Evolutionary conservation across 2,888 invertebrate species (phyloP).

Genomic region (Melipona beecheii): DNA sequence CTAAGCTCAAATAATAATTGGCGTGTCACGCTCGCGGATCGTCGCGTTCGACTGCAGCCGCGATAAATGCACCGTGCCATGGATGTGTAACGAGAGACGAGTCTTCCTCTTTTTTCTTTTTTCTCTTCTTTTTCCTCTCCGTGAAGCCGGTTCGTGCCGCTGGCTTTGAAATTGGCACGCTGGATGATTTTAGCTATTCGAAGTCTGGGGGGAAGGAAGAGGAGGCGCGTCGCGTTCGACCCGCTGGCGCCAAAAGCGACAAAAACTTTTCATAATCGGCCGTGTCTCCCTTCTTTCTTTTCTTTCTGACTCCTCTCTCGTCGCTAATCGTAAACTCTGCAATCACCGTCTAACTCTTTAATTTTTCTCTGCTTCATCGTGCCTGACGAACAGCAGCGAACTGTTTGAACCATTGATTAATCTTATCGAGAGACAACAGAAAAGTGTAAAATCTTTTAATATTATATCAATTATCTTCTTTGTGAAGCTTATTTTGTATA

Average conservation of each 20-base stretch:
- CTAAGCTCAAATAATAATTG: not conserved
- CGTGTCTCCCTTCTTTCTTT: constrained; percentile 63
- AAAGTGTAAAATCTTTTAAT: no score
- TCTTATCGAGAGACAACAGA: no score
- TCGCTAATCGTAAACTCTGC: not conserved
- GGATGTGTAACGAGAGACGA: constrained; percentile 60
- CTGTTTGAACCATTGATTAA: no score
- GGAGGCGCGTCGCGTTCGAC: constrained; percentile 59
- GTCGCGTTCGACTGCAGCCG: constrained; percentile 35
- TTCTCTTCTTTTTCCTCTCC: constrained; percentile 1
- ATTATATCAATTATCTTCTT: not conserved
- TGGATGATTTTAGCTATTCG: constrained; percentile 69
- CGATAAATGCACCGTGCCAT: constrained; percentile 56
- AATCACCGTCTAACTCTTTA: constrained; percentile 2
- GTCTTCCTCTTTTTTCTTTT: constrained; percentile 20
- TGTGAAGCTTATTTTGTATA: not conserved
- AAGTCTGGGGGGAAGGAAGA: constrained; percentile 32
- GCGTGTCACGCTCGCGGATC: constrained; percentile 4
- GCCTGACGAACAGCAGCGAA: no score
- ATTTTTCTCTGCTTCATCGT: not conserved
- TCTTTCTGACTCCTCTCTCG: not conserved
- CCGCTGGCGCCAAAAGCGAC: constrained; percentile 75
- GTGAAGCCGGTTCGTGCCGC: constrained; percentile 23
- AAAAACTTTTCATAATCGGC: constrained; percentile 75
- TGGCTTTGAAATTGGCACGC: constrained; percentile 72